Base-by-base conservation (phyloP, 2,888 invertebrate species). In the Mesorhabditis belari region DNA sequence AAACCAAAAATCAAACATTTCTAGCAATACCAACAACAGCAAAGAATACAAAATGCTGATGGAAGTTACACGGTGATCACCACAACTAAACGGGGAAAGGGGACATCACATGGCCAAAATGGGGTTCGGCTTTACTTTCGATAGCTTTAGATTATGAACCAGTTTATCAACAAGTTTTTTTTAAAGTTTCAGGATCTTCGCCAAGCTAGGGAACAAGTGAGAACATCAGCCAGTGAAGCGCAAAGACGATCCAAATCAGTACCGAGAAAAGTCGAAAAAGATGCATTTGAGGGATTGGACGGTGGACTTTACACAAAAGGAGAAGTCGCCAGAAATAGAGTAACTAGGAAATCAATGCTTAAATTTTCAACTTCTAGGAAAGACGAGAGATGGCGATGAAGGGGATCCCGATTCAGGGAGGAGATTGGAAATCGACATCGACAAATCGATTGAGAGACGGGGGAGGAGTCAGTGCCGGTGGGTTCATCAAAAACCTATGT, bases 251-350 rank as follows among this genome's bases (percentile, higher is more conserved):
- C 44, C 12, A 35, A 35, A 35, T 35, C 44, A 9, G 44, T 35
- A n/a, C 44, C 44, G 12, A 35, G 44, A 35, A 35, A 58, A 59
- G 58, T 71, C 27, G 70, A 71, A 50, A 71, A 67, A 58, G 69
- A 73, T 60, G 71, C 73, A 17, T 73, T 73, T 55, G 73, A 71
- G 35, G 73, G 73, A 25, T 61, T 73, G 21, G 73, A 73, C 25
- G 65, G 67, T 49, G 73, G 73, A 6, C 67, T 69, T 62, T 73
- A 67, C 63, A 69, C 69, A 28, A 73, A 73, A 58, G 73, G 73
- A 62, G 73, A 73, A 29, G 68, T 73, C 6, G 60, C 65, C 17
- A 66, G 73, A 29, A 73, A 73, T 51, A 66, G 66, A 63, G 70
- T 68, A 60, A 49, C 17, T 49, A 19, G 17, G 12, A 9, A 24